Conservation (phyloP, 2,113 vertebrate species). For the Periophthalmus modestus region DNA sequence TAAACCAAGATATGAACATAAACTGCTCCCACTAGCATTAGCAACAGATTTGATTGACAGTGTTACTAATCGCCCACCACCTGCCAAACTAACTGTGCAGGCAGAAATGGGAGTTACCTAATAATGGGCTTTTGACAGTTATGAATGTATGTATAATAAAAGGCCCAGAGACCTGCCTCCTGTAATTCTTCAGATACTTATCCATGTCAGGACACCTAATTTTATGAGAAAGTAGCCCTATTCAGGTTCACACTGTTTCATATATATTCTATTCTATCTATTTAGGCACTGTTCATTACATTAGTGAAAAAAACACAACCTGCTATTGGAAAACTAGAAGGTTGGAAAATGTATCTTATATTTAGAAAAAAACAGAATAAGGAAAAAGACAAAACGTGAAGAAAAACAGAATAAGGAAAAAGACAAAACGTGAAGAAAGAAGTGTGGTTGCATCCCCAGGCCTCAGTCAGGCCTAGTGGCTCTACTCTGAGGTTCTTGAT, state of each 20-base stretch:
- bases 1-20: no score
- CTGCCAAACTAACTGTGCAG: no score
- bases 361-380: not conserved
- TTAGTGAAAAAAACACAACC: no score
- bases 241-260: not conserved
- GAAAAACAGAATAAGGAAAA: not conserved
- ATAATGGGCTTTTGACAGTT: slow-evolving; percentile 1
- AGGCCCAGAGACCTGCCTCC: not conserved
- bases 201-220: not conserved
- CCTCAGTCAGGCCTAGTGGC: not conserved
- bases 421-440: not conserved
- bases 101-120: no score
- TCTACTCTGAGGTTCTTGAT: not conserved
- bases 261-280: not conserved
- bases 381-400: not conserved
- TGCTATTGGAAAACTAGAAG: no score
- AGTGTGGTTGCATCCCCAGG: not conserved
- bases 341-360: no score
- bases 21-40: no score
- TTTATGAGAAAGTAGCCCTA: not conserved
- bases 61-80: no score
- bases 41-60: no score
- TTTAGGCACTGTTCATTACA: not conserved
- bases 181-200: not conserved
- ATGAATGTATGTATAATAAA: slow-evolving; percentile 26